Percentiles rank a stretch among this genome's conserved stretches.
Evolutionary conservation across 2,113 vertebrate species (phyloP).

Genomic region (Neofelis nebulosa): DNA sequence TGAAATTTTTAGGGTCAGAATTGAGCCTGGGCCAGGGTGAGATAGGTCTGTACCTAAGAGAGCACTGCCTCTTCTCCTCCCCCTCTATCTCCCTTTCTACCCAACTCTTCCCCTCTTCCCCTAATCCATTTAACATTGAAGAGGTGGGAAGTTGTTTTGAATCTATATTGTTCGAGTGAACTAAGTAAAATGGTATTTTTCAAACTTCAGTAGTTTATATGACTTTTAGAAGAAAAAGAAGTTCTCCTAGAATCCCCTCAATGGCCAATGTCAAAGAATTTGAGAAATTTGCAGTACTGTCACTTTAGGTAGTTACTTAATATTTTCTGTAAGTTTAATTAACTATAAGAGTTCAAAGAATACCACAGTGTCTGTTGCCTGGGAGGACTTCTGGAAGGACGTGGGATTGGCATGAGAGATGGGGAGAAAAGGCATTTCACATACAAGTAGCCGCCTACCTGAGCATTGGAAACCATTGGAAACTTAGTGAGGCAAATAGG

Average conservation of each 20-base stretch:
- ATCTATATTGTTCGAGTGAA: background rate
- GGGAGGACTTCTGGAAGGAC: background rate
- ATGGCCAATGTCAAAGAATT: background rate
- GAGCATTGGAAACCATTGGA: background rate
- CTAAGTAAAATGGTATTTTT: background rate
- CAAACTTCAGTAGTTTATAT: background rate
- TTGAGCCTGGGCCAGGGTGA: background rate
- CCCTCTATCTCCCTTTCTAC: rapidly evolving
- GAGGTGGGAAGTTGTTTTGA: background rate
- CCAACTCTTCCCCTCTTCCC: no score
- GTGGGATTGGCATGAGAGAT: background rate
- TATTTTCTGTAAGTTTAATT: constrained; percentile 40
- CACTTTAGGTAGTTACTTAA: background rate
- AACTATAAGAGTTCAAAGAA: background rate
- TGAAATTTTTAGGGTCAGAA: background rate
- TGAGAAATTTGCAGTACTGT: background rate
- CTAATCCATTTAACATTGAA: background rate
- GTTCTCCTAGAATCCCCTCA: background rate
- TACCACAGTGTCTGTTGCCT: background rate
- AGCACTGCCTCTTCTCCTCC: background rate
- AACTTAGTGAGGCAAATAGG: background rate
- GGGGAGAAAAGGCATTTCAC: background rate
- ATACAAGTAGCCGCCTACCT: background rate
- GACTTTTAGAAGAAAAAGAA: background rate
- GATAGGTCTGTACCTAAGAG: background rate